Conservation (phyloP, 1,140 invertebrate species). For the Cyclargus thomasi region DNA sequence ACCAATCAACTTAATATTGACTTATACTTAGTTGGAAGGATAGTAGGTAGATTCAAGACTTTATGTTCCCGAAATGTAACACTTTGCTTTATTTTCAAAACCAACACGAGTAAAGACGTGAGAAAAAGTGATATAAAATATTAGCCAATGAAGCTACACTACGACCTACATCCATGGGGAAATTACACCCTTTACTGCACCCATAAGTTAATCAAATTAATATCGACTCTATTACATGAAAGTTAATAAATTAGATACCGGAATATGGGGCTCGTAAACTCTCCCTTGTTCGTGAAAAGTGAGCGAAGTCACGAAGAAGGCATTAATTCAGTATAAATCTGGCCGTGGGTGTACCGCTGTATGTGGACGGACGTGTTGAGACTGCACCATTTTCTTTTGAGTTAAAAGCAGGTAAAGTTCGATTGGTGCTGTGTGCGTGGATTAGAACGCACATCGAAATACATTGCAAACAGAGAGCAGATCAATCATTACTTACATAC, state of each 20-base stretch:
- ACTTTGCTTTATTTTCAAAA: no score
- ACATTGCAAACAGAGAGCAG: no score
- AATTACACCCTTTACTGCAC: not conserved
- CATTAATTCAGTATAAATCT: slow-evolving; percentile 59
- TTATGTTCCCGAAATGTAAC: no score
- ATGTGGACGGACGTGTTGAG: slow-evolving; percentile 42
- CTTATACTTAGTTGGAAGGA: no score
- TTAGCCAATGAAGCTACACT: not conserved
- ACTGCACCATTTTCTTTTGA: slow-evolving; percentile 19
- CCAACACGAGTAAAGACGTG: no score
- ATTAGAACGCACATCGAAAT: no score
- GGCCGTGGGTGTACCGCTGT: slow-evolving; percentile 38
- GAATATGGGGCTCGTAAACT: slow-evolving; percentile 45
- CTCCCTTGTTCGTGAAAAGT: slow-evolving; percentile 56
- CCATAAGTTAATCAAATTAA: slow-evolving; percentile 25
- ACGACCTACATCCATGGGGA: not conserved
- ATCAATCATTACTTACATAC: no score
- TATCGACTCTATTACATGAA: slow-evolving; percentile 33
- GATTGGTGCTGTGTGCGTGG: no score
- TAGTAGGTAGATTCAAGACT: no score
- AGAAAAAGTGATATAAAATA: no score
- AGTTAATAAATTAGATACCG: slow-evolving; percentile 45
- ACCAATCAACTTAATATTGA: no score
- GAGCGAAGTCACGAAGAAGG: slow-evolving; percentile 61
- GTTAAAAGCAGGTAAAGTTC: not conserved